phyloP scores from a whole-genome alignment of 2,797 vertebrate genomes.

The Bryconaethiops microstoma region DNA sequence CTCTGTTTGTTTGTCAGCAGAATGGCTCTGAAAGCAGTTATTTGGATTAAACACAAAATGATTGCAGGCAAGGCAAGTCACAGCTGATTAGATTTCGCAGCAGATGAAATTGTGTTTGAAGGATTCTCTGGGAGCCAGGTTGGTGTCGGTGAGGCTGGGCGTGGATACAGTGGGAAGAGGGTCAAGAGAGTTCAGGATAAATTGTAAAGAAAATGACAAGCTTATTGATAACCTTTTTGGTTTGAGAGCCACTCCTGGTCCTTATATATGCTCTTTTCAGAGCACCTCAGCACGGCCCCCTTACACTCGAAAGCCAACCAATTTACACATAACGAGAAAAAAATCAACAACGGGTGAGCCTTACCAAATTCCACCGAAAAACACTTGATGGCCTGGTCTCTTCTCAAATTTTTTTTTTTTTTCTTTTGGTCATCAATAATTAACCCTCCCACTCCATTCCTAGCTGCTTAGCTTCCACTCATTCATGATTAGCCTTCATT shows the following conservation, averaged over 20 bases:
- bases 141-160: neutral
- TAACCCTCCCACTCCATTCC: slow-evolving; percentile 28
- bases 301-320: slow-evolving; percentile 12
- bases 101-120: slow-evolving; percentile 41
- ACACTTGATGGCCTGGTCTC: neutral
- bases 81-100: slow-evolving; percentile 29
- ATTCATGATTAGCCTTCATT: slow-evolving; percentile 10
- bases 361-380: neutral
- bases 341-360: neutral
- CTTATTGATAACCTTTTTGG: slow-evolving; percentile 33
- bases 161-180: neutral
- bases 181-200: slow-evolving; percentile 14
- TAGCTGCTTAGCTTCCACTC: neutral
- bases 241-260: slow-evolving; percentile 5
- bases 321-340: slow-evolving; percentile 30
- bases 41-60: slow-evolving; percentile 35
- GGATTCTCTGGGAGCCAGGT: slow-evolving; percentile 29
- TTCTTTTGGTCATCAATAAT: slow-evolving; percentile 8
- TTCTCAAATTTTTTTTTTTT: slow-evolving; percentile 10
- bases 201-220: slow-evolving; percentile 39
- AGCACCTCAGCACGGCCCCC: neutral
- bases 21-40: slow-evolving; percentile 14
- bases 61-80: slow-evolving; percentile 26
- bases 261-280: slow-evolving; percentile 43
- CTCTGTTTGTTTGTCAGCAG: slow-evolving; percentile 19